Evolutionary conservation across 2,888 invertebrate species (phyloP), one percentile per base, ranked within the genome.

Genomic region (Tiliacea aurago): DNA sequence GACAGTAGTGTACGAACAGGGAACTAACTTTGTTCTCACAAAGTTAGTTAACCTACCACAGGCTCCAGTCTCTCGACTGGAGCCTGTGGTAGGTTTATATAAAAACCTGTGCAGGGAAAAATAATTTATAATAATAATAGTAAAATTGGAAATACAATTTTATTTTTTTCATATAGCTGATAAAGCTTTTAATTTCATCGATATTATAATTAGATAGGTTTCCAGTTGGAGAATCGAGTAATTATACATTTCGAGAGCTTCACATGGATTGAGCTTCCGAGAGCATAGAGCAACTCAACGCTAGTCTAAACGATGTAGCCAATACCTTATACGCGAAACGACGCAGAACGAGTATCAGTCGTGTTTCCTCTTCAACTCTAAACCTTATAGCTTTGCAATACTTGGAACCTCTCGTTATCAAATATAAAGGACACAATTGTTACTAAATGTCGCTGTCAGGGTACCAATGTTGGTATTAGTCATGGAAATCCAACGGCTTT

Each of bases 381-480:
- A 90, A 87, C 88, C 88, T 88, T 89, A 89, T 83, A 80, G 86
- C 81, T 86, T 72, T 59, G 61, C 61, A 79, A 82, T 87, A 89
- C 83, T 84, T 75, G 76, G 86, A 85, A 85, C 77, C 81, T 83
- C 66, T 78, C 66, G 61, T 80, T 78, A 79, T 84, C 76, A 76
- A 83, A 88, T 84, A 86, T 88, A 90, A 84, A 86, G 84, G 84
- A 84, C 83, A 85, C 84, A 81, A 87, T 89, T 90, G 90, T 93
- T 93, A 93, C 92, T 92, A 91, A 93, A 92, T 92, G 91, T 90
- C 81, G 83, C 93, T 93, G 93, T 93, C 94, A 91, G 84, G 86
- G 86, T 89, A 91, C 92, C 90, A 91, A 90, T 94, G 93, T 93
- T 88, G 84, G 85, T 90, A 95, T 95, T 93, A 91, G 91, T 95